Evolutionary conservation across 2,113 vertebrate species (phyloP).

Genomic region (Syngnathus floridae): DNA sequence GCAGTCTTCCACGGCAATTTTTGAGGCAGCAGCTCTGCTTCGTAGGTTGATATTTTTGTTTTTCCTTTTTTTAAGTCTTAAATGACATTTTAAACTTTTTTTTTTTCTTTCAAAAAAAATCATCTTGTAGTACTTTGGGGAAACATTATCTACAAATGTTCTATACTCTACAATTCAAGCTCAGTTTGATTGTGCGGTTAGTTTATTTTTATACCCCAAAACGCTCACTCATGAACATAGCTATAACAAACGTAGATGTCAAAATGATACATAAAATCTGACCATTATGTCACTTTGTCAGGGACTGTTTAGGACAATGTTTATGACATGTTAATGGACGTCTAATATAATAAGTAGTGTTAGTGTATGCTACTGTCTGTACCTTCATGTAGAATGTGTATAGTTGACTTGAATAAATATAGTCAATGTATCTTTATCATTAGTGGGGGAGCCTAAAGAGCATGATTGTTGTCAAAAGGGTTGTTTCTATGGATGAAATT

Average conservation of each 20-base stretch:
- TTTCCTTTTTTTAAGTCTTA: conserved; percentile 19
- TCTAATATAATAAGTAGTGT: conserved; percentile 63
- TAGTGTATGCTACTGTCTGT: conserved; percentile 60
- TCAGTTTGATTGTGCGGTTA: conserved; percentile 60
- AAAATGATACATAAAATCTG: conserved; percentile 60
- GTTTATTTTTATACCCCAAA: conserved; percentile 71
- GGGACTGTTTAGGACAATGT: conserved; percentile 66
- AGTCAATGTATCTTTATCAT: conserved; percentile 50
- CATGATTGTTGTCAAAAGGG: conserved; percentile 45
- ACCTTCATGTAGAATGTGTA: conserved; percentile 57
- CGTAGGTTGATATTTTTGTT: background rate
- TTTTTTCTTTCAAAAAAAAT: conserved; percentile 48
- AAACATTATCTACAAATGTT: conserved; percentile 54
- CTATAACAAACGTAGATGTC: conserved; percentile 52
- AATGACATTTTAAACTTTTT: conserved; percentile 43
- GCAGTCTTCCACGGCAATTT: conserved; percentile 70
- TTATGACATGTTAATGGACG: conserved; percentile 61
- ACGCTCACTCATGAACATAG: conserved; percentile 33
- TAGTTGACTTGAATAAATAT: conserved; percentile 53
- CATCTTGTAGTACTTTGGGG: conserved; percentile 64
- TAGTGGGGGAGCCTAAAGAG: conserved; percentile 45
- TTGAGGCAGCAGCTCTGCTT: conserved; percentile 57
- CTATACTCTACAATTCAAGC: conserved; percentile 64
- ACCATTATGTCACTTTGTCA: conserved; percentile 72
- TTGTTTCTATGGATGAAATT: conserved; percentile 28